phyloP scores from a whole-genome alignment of 1,140 invertebrate genomes.

The Aethina tumida region DNA sequence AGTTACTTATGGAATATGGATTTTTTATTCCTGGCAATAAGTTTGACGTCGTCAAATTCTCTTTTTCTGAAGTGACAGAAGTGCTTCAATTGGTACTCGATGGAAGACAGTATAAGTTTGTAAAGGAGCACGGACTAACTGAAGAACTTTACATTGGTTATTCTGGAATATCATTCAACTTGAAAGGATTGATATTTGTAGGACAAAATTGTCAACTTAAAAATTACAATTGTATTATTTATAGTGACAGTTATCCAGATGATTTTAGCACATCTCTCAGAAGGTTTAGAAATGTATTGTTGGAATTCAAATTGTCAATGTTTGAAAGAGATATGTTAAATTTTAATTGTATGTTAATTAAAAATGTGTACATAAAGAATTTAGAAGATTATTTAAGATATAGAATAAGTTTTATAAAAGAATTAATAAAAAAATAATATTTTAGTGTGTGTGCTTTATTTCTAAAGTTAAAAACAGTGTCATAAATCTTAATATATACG shows the following conservation, averaged over 20 bases:
- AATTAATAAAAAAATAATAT: conserved; percentile 5
- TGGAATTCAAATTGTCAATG: conserved; percentile 12
- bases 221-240: conserved; percentile 22
- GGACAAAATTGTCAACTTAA: conserved; percentile 16
- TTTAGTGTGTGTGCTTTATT: too few relatives aligned
- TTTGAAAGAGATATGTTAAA: conserved; percentile 11
- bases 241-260: conserved; percentile 21
- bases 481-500: too few relatives aligned
- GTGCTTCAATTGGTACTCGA: conserved; percentile 27
- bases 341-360: neutral
- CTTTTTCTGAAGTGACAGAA: conserved; percentile 38
- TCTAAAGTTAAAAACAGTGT: too few relatives aligned
- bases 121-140: conserved; percentile 37
- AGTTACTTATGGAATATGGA: conserved; percentile 64
- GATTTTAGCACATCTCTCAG: conserved; percentile 9
- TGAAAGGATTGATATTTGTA: conserved; percentile 37
- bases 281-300: conserved; percentile 10
- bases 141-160: conserved; percentile 34
- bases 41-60: conserved; percentile 47
- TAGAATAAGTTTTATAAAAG: conserved; percentile 13
- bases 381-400: conserved; percentile 17
- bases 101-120: conserved; percentile 40
- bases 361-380: conserved; percentile 3
- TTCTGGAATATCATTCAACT: conserved; percentile 37
- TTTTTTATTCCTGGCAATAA: conserved; percentile 55